Percentiles rank a stretch among this genome's conserved stretches.
Conservation (phyloP, 2,888 invertebrate genomes). For the Cotesia congregata region DNA sequence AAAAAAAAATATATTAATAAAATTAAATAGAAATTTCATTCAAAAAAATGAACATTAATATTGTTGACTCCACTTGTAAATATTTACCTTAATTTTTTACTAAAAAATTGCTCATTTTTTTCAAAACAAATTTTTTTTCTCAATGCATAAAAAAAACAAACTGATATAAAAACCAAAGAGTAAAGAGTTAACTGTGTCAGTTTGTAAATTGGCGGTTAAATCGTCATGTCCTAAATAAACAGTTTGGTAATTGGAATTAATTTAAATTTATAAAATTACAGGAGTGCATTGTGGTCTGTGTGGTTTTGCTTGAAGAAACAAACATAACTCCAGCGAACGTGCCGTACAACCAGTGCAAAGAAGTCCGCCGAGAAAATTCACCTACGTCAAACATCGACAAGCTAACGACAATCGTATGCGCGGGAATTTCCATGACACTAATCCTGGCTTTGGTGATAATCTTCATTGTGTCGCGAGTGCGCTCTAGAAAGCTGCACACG, state of each 20-base stretch:
- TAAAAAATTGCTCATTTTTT: no score
- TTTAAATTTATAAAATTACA: slow-evolving; percentile 65
- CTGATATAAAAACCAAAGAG: no score
- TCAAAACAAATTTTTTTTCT: no score
- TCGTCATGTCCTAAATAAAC: no score
- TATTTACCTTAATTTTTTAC: no score
- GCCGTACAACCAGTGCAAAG: slow-evolving; percentile 88
- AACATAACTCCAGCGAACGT: slow-evolving; percentile 90
- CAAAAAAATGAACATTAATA: no score
- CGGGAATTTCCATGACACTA: slow-evolving; percentile 93
- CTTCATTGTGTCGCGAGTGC: slow-evolving; percentile 86
- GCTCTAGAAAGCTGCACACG: slow-evolving; percentile 82
- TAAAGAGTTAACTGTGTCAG: no score
- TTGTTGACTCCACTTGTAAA: no score
- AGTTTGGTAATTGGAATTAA: background rate
- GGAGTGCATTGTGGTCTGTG: slow-evolving; percentile 95
- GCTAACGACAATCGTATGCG: slow-evolving; percentile 93
- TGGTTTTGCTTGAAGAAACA: slow-evolving; percentile 89
- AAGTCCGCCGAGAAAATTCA: slow-evolving; percentile 87
- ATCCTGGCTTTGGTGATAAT: slow-evolving; percentile 92
- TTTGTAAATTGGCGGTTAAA: no score
- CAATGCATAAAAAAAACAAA: no score
- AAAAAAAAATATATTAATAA: no score
- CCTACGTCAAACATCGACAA: slow-evolving; percentile 94
- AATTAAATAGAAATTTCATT: no score